Evolutionary conservation across 1,140 invertebrate species (phyloP).

Genomic region (Rhopalosiphum padi): DNA sequence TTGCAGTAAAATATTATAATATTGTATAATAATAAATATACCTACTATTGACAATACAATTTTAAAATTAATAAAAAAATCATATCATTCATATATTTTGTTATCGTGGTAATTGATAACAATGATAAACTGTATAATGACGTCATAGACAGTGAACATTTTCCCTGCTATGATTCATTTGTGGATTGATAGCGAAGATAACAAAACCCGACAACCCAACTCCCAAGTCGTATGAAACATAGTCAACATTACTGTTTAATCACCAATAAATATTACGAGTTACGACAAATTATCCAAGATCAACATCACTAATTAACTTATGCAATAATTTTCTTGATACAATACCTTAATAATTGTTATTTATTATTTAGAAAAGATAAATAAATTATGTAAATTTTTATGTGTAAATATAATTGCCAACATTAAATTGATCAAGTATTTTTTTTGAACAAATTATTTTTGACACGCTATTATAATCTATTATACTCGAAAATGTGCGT

Average conservation of each 20-base stretch:
- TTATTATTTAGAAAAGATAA: not conserved
- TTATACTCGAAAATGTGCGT: not conserved
- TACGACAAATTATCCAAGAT: not conserved
- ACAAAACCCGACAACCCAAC: not conserved
- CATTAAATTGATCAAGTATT: not conserved
- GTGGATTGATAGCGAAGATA: slow-evolving; percentile 20
- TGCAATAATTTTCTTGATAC: slow-evolving; percentile 15
- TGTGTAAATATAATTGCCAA: not conserved
- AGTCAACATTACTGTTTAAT: not conserved
- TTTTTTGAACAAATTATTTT: not conserved
- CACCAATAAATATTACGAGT: not conserved
- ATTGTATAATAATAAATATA: too few species aligned
- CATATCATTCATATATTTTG: too few species aligned
- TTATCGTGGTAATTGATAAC: not conserved
- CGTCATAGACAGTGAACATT: not conserved
- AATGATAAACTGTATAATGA: not conserved
- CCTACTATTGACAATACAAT: too few species aligned
- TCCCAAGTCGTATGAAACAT: not conserved
- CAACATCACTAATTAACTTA: not conserved
- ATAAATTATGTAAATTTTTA: not conserved
- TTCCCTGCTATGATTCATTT: not conserved
- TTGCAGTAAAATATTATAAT: too few species aligned
- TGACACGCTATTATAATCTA: not conserved
- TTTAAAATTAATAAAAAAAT: too few species aligned
- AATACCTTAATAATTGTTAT: not conserved